A percentile compares a stretch with the other conserved stretches of the same genome.
These are phyloP conservation scores for Scophthalmus maximus DNA, from an alignment of 2,113 vertebrate species.

Conservation along the genomic window DNA sequence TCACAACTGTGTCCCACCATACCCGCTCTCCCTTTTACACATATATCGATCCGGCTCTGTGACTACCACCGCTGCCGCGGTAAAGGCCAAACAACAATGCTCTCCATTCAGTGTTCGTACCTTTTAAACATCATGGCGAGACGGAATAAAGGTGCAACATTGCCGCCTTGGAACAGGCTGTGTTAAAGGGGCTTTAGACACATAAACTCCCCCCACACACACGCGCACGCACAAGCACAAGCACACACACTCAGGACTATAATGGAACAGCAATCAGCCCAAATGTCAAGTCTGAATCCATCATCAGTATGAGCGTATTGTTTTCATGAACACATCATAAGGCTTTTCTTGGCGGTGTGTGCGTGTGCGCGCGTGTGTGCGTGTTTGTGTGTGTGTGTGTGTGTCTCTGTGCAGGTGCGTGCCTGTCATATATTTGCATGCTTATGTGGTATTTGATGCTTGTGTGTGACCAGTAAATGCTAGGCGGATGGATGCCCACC, in stretches of 20 bases:
- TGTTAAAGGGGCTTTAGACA: neutral
- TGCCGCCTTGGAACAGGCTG: neutral
- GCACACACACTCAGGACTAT: conserved; percentile 10
- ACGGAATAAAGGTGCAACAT: neutral
- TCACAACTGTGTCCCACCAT: neutral
- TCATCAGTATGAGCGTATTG: conserved; percentile 40
- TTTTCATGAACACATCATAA: conserved; percentile 24
- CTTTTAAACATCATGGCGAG: neutral
- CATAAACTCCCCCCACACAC: neutral
- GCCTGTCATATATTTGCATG: conserved; percentile 15
- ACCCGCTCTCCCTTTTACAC: neutral
- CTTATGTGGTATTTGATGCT: conserved; percentile 29
- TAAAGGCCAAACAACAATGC: neutral
- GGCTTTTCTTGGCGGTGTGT: neutral
- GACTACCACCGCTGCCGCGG: neutral
- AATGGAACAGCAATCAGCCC: conserved; percentile 39
- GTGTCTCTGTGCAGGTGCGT: conserved; percentile 15
- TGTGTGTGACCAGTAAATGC: conserved; percentile 15
- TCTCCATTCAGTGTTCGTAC: neutral
- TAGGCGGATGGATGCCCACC: conserved; percentile 39
- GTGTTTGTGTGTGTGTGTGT: neutral
- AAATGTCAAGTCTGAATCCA: conserved; percentile 72
- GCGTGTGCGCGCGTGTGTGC: conserved; percentile 9
- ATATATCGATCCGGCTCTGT: neutral
- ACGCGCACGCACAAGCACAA: conserved; percentile 7